Percentiles rank a stretch among this genome's conserved stretches.
These are phyloP conservation scores for Oncorhynchus tshawytscha DNA, from an alignment of 2,113 vertebrate species.

Conservation along the genomic window DNA sequence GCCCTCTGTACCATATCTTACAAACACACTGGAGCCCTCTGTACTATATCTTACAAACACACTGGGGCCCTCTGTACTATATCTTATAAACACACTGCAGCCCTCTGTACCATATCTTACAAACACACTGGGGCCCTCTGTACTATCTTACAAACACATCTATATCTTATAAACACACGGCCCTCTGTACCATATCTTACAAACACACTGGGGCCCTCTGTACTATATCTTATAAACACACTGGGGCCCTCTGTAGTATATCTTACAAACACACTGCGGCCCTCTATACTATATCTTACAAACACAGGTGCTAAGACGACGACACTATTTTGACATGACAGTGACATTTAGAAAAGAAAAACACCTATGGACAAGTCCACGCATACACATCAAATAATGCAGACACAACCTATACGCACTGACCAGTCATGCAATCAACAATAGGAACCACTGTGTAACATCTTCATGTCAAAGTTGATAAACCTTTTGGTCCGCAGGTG, in stretches of 20 bases:
- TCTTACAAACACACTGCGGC: too few relatives aligned
- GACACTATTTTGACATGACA: slow-evolving; percentile 23
- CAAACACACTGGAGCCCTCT: too few relatives aligned
- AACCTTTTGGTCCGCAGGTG: slow-evolving; percentile 16
- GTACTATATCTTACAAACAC: too few relatives aligned
- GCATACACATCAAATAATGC: slow-evolving; percentile 5
- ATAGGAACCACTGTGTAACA: slow-evolving; percentile 27
- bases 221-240: too few relatives aligned
- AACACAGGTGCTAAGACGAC: background rate
- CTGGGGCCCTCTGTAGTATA: too few relatives aligned
- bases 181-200: background rate
- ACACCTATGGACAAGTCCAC: background rate
- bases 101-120: too few relatives aligned
- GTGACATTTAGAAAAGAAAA: slow-evolving; percentile 45
- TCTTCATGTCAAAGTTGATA: slow-evolving; percentile 36
- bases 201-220: too few relatives aligned
- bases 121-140: too few relatives aligned
- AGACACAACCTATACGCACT: slow-evolving; percentile 15
- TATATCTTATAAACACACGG: too few relatives aligned
- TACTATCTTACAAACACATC: too few relatives aligned
- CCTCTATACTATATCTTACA: background rate
- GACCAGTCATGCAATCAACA: slow-evolving; percentile 23
- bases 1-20: too few relatives aligned
- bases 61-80: background rate
- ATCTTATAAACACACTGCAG: background rate